Evolutionary conservation across 1,140 invertebrate genomes (phyloP).

Genomic region (Plodia interpunctella): DNA sequence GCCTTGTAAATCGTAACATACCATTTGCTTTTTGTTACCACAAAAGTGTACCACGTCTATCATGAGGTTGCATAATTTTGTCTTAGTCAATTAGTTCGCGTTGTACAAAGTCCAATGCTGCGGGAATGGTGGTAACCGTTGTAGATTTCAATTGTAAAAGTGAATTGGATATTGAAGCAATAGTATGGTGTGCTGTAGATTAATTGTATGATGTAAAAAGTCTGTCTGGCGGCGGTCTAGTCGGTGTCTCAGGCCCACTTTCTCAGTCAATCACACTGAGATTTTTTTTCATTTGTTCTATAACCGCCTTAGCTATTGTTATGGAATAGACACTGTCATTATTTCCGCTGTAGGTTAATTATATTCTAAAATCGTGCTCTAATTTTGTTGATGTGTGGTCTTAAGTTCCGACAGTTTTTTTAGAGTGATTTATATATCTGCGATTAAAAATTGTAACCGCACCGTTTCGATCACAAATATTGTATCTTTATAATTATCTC

Average conservation of each 20-base stretch:
- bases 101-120: neutral
- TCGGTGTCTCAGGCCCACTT: slow-evolving; percentile 56
- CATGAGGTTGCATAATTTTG: slow-evolving; percentile 4
- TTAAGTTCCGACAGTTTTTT: neutral
- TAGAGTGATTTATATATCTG: no score
- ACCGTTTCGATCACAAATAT: no score
- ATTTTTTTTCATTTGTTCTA: slow-evolving; percentile 50
- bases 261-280: slow-evolving; percentile 40
- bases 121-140: neutral
- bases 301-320: slow-evolving; percentile 54
- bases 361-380: slow-evolving; percentile 26
- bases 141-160: neutral
- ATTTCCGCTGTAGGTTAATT: slow-evolving; percentile 43
- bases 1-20: neutral
- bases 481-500: no score
- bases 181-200: neutral
- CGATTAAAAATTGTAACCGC: no score
- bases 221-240: slow-evolving; percentile 62
- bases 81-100: neutral
- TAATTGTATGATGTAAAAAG: neutral
- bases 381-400: slow-evolving; percentile 16
- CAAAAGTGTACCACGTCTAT: slow-evolving; percentile 7
- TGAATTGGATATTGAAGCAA: slow-evolving; percentile 6
- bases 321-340: slow-evolving; percentile 51
- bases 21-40: slow-evolving; percentile 1